Conservation (phyloP, 1,140 invertebrate species). For the Probaryconus sp. region DNA sequence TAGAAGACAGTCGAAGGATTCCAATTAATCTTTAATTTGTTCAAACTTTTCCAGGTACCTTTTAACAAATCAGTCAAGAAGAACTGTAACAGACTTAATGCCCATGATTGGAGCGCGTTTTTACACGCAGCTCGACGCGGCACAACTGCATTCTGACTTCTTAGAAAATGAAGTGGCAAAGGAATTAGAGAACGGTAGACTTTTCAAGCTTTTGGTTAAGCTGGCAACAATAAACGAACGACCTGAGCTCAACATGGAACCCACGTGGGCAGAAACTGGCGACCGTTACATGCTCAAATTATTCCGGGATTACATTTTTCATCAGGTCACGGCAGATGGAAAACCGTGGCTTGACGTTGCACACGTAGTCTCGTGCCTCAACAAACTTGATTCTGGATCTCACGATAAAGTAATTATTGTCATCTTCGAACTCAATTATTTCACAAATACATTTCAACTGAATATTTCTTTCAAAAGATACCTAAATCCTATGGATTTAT, state of each 20-base stretch:
- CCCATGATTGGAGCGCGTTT: constrained; percentile 99
- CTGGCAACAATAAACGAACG: constrained; percentile 94
- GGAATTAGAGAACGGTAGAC: constrained; percentile 96
- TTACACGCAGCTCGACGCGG: constrained; percentile 95
- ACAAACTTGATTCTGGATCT: constrained; percentile 94
- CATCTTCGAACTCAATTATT: background rate
- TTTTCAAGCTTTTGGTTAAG: constrained; percentile 94
- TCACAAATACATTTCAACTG: too few species aligned
- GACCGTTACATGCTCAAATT: constrained; percentile 98
- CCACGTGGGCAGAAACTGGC: constrained; percentile 97
- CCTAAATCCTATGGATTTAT: too few species aligned
- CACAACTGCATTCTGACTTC: constrained; percentile 91
- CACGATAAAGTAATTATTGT: constrained; percentile 85
- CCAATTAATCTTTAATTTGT: background rate
- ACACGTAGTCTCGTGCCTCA: constrained; percentile 95
- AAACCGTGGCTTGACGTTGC: constrained; percentile 97
- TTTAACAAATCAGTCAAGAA: constrained; percentile 84
- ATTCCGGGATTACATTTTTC: constrained; percentile 98
- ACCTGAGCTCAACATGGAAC: constrained; percentile 95
- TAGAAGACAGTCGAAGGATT: too few species aligned
- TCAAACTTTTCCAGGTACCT: constrained; percentile 83
- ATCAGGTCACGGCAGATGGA: constrained; percentile 94
- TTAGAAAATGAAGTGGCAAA: constrained; percentile 94
- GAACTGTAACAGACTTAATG: constrained; percentile 97
- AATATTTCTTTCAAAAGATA: too few species aligned